Evolutionary conservation across 2,888 invertebrate genomes (phyloP).

Genomic region (Cetonia aurata): DNA sequence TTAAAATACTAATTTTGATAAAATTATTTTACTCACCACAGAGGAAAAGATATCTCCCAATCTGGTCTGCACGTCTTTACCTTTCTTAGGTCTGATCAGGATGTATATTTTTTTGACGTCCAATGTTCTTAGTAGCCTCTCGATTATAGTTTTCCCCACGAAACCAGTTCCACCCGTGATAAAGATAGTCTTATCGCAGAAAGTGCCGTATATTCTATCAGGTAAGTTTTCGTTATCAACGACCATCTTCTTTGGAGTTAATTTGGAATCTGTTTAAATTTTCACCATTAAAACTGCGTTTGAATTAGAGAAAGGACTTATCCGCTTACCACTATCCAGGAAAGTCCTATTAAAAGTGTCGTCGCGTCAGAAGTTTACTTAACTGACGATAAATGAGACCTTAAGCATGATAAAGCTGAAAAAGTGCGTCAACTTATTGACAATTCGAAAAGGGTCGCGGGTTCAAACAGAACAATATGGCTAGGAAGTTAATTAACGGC

Average conservation of each 20-base stretch:
- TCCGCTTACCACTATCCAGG: too few species aligned
- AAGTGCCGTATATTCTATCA: not conserved
- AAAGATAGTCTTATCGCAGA: not conserved
- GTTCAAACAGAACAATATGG: too few species aligned
- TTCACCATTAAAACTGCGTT: too few species aligned
- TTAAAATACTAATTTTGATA: not conserved
- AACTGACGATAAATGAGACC: too few species aligned
- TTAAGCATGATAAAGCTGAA: too few species aligned
- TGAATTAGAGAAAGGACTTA: too few species aligned
- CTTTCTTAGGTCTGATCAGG: constrained; percentile 6
- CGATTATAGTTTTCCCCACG: not conserved
- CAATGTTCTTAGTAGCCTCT: not conserved
- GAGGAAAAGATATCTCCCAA: not conserved
- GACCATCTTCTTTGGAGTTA: not conserved
- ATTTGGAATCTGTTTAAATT: too few species aligned
- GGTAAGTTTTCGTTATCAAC: constrained; percentile 60
- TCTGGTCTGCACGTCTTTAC: not conserved
- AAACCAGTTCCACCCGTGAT: constrained; percentile 9
- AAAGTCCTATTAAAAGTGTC: too few species aligned
- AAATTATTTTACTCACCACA: not conserved
- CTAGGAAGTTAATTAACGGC: too few species aligned
- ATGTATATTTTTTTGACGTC: constrained; percentile 9
- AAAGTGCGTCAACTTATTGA: too few species aligned
- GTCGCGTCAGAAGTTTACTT: too few species aligned
- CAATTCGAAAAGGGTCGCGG: too few species aligned